Percentiles rank a stretch among this genome's conserved stretches.
Evolutionary conservation across 2,888 invertebrate species (phyloP).

Genomic region (Lissonota sp.): DNA sequence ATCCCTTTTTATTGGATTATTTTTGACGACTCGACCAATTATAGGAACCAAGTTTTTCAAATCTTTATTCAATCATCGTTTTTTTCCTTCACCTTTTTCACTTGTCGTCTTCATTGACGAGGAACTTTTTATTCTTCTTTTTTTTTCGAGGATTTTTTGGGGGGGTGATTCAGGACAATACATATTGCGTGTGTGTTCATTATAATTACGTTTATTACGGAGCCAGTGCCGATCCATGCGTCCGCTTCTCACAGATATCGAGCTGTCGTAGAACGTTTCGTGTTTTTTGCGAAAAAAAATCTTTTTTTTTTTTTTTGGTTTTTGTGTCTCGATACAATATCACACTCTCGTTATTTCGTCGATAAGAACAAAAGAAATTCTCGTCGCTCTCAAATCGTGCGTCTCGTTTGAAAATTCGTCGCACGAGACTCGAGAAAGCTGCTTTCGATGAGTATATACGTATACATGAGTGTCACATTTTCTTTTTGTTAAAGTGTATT

Average conservation of each 20-base stretch:
- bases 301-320: slow-evolving; percentile 20
- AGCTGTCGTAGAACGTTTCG: slow-evolving; percentile 53
- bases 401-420: slow-evolving; percentile 23
- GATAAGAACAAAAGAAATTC: background rate
- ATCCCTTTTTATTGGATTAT: background rate
- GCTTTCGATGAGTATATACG: slow-evolving; percentile 57
- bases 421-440: slow-evolving; percentile 50
- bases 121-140: slow-evolving; percentile 59
- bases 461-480: slow-evolving; percentile 59
- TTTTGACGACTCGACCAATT: slow-evolving; percentile 42
- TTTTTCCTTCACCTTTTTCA: slow-evolving; percentile 51
- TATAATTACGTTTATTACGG: slow-evolving; percentile 61
- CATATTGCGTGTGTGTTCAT: slow-evolving; percentile 64
- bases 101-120: slow-evolving; percentile 59
- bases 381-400: background rate
- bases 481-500: slow-evolving; percentile 45
- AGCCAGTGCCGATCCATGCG: slow-evolving; percentile 64
- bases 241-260: slow-evolving; percentile 55
- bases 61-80: slow-evolving; percentile 67
- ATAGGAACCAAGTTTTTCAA: slow-evolving; percentile 71
- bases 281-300: background rate
- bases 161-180: slow-evolving; percentile 35
- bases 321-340: slow-evolving; percentile 57
- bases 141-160: slow-evolving; percentile 52
- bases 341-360: slow-evolving; percentile 17